phyloP scores from a whole-genome alignment of 1,140 invertebrate species.

The Drosophila setifemur region DNA sequence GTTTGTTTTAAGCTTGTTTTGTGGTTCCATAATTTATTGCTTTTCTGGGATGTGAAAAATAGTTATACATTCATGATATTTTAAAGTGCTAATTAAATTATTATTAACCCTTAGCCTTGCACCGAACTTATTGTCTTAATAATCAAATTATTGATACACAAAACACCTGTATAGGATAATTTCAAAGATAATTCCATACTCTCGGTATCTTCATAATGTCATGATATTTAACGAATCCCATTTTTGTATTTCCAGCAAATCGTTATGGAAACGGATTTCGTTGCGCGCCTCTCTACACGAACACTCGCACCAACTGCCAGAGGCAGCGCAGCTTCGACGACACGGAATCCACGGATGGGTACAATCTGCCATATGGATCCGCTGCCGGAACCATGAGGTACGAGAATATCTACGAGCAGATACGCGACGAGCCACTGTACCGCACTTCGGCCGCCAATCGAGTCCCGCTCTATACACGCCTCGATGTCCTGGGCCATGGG shows the following conservation, averaged over 20 bases:
- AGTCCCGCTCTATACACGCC: slow-evolving; percentile 84
- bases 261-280: slow-evolving; percentile 57
- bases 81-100: too few species aligned
- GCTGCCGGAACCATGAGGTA: slow-evolving; percentile 62
- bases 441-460: slow-evolving; percentile 49
- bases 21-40: too few species aligned
- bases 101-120: too few species aligned
- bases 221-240: too few species aligned
- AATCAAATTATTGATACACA: too few species aligned
- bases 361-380: slow-evolving; percentile 60
- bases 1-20: too few species aligned
- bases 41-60: too few species aligned
- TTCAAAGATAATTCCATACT: too few species aligned
- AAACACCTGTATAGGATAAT: too few species aligned
- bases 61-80: too few species aligned
- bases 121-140: too few species aligned
- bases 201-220: too few species aligned
- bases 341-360: slow-evolving; percentile 81
- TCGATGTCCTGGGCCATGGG: slow-evolving; percentile 84
- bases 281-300: slow-evolving; percentile 55
- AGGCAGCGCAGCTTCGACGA: slow-evolving; percentile 81
- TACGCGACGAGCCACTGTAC: slow-evolving; percentile 83
- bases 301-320: slow-evolving; percentile 58
- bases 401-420: slow-evolving; percentile 84
- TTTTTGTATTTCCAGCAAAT: slow-evolving; percentile 52